phyloP scores from a whole-genome alignment of 2,888 invertebrate genomes.

The Drosophila kambysellisi region DNA sequence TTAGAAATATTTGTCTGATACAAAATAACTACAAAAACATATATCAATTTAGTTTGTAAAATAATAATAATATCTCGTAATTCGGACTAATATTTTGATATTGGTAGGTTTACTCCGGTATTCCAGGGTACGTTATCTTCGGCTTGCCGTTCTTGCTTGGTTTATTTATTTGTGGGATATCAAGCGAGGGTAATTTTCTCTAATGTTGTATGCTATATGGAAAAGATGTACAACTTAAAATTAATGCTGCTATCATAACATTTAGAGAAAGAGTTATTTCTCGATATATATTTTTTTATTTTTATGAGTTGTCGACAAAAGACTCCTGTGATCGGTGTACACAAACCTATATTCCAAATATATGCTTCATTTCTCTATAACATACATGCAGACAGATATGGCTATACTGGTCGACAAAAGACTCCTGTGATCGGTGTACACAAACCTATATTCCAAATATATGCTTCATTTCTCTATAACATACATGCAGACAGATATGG shows the following conservation, averaged over 20 bases:
- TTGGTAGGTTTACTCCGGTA: background rate
- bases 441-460: background rate
- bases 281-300: background rate
- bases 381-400: background rate
- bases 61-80: background rate
- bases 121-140: background rate
- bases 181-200: background rate
- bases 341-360: background rate
- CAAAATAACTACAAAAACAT: background rate
- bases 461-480: background rate
- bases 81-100: background rate
- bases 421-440: background rate
- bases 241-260: background rate
- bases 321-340: background rate
- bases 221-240: no score
- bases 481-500: background rate
- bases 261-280: background rate
- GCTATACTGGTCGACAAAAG: background rate
- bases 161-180: background rate
- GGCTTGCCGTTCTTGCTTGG: background rate
- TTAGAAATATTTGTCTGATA: background rate
- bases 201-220: accelerated
- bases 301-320: background rate
- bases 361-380: background rate
- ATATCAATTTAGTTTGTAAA: background rate